Conservation (phyloP, 1,140 invertebrate species). For the Sitophilus oryzae region DNA sequence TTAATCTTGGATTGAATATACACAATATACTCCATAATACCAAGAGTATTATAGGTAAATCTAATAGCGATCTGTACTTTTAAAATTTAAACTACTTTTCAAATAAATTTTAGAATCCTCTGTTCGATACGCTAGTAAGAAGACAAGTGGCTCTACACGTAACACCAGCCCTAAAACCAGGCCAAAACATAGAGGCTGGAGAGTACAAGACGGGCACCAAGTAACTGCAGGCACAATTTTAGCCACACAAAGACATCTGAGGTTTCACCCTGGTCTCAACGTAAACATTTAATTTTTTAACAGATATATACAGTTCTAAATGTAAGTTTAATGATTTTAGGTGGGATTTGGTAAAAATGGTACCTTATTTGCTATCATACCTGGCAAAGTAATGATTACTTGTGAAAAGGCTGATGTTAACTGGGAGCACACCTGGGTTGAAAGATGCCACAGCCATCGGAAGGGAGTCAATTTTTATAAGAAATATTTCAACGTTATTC, state of each 20-base stretch:
- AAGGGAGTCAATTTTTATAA: constrained; percentile 65
- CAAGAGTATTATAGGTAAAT: neutral
- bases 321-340: constrained; percentile 45
- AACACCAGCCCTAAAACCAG: constrained; percentile 56
- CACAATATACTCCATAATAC: neutral
- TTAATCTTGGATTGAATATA: too few relatives aligned
- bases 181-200: constrained; percentile 68
- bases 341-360: constrained; percentile 71
- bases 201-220: constrained; percentile 57
- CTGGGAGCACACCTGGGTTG: constrained; percentile 64
- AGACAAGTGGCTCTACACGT: constrained; percentile 57
- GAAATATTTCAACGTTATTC: constrained; percentile 75
- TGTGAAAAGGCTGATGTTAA: constrained; percentile 70
- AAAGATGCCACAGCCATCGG: constrained; percentile 56
- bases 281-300: constrained; percentile 46
- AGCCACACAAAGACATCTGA: constrained; percentile 58
- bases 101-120: constrained; percentile 22
- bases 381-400: constrained; percentile 67
- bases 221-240: constrained; percentile 63
- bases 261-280: constrained; percentile 76
- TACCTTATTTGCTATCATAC: constrained; percentile 66
- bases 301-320: neutral
- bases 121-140: constrained; percentile 63
- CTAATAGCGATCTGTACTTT: too few relatives aligned
- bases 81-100: neutral